Percentiles rank a stretch among this genome's conserved stretches.
phyloP scores from a whole-genome alignment of 2,888 invertebrate genomes.

The Caenorhabditis becei region DNA sequence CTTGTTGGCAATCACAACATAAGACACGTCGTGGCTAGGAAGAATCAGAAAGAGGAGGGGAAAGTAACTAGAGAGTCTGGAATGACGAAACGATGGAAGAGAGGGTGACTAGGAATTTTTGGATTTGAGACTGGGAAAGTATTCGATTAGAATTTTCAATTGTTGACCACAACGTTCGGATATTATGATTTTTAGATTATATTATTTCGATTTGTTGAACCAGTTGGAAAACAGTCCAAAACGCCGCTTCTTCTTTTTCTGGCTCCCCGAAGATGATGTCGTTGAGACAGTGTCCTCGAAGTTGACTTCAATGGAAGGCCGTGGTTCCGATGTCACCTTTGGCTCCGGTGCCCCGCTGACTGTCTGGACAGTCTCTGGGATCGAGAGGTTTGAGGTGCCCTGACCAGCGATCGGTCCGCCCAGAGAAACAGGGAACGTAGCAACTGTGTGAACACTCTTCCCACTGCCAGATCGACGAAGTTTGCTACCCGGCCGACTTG shows the following conservation, averaged over 20 bases:
- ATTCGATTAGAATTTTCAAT: neutral
- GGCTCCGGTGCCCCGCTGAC: neutral
- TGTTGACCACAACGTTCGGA: no score
- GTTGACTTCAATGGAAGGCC: neutral
- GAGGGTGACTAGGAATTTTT: constrained; percentile 29
- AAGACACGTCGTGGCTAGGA: constrained; percentile 49
- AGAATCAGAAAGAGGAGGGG: constrained; percentile 10
- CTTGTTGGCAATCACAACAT: constrained; percentile 60
- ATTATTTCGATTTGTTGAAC: constrained; percentile 56
- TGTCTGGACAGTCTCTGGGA: constrained; percentile 34
- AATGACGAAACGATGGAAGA: constrained; percentile 21
- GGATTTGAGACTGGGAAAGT: constrained; percentile 13
- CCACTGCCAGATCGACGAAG: constrained; percentile 65
- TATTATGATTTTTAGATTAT: neutral
- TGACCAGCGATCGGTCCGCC: constrained; percentile 6
- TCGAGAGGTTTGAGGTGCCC: constrained; percentile 32
- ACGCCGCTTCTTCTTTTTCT: constrained; percentile 41
- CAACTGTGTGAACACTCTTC: constrained; percentile 64
- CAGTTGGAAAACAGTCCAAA: constrained; percentile 55
- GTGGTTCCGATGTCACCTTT: no score
- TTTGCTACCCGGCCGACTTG: constrained; percentile 42
- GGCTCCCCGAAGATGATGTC: constrained; percentile 42
- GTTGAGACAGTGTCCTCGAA: constrained; percentile 44
- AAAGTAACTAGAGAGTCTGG: neutral
- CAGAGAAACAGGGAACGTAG: constrained; percentile 30